Conservation (phyloP, 1,140 invertebrate genomes). For the Notospermus geniculatus region DNA sequence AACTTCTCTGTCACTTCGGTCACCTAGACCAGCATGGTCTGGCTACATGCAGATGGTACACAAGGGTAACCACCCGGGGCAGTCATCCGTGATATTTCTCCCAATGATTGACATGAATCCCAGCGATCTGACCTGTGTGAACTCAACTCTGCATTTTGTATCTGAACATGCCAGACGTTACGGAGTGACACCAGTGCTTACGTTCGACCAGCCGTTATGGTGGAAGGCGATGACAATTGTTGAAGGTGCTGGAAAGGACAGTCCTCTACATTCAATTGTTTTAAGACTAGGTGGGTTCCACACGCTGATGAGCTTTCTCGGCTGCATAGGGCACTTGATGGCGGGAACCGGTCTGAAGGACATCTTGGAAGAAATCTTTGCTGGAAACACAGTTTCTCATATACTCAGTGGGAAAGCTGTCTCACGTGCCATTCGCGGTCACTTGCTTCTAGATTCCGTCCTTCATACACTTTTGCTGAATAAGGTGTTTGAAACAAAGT, state of each 20-base stretch:
- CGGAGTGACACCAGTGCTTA: too few relatives aligned
- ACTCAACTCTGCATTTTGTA: too few relatives aligned
- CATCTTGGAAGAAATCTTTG: slow-evolving; percentile 28
- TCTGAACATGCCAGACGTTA: too few relatives aligned
- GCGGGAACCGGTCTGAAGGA: slow-evolving; percentile 24
- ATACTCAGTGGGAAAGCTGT: slow-evolving; percentile 52
- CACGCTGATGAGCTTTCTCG: slow-evolving; percentile 35
- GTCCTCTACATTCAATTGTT: too few relatives aligned
- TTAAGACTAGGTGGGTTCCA: too few relatives aligned
- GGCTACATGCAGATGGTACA: slow-evolving; percentile 24
- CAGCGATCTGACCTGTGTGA: slow-evolving; percentile 31
- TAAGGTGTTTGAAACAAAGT: not conserved
- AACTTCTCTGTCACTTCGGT: not conserved
- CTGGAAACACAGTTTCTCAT: slow-evolving; percentile 38
- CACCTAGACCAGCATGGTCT: slow-evolving; percentile 10
- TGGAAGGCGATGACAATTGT: too few relatives aligned
- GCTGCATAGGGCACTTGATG: slow-evolving; percentile 31
- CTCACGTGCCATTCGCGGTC: too few relatives aligned
- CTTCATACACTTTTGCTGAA: not conserved
- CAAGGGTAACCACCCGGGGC: slow-evolving; percentile 25
- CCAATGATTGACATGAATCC: slow-evolving; percentile 40
- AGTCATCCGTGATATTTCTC: slow-evolving; percentile 29
- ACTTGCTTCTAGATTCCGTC: not conserved
- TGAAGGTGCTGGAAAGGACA: too few relatives aligned
- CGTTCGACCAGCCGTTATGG: too few relatives aligned